Base-by-base conservation (phyloP, 1,140 invertebrate species). In the Paraescarpia echinospica region DNA sequence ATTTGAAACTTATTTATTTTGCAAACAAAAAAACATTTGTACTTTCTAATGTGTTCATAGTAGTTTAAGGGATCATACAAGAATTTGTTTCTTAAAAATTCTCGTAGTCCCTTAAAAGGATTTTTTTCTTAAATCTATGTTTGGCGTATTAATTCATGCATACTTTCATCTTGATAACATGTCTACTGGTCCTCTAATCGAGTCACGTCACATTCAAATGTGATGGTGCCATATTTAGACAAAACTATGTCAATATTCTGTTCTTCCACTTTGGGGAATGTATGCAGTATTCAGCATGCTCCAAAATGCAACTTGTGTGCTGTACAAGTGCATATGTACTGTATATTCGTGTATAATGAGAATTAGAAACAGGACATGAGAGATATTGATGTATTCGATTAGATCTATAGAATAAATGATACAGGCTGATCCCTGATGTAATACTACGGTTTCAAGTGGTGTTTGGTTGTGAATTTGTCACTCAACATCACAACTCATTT, bases 391-490 rank as follows among this genome's bases (percentile, higher is more conserved):
- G 59, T 77, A 77, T 77, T 77, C 59, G 27, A 77, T 14, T 77
- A 77, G 59, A 77, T 77, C 59, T 77, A 18, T 77, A 77, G 59
- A 77, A 77, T 77, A 77, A 77, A 77, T 77, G 59, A 77, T 77
- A 77, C 59, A 77, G 59, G 59, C 59, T 77, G 59, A 77, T 77
- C 59, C 59, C 59, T 77, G 59, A 77, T 77, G 59, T 77, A 77
- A 77, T 1, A 77, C 59, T 77, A 77, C 59, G 0, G 59, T 77
- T 77, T 77, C 59, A 77, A 77, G 22, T 77, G 59, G 27, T 77
- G 2, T 22, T 77, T 77, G 59, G 59, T 77, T 31, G 59, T 77
- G 59, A 31, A 77, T 77, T 77, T 77, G 41, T 41, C 12, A n/a
- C n/a, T n/a, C n/a, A 6, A 41, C 41, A 41, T 41, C 41, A 6